Evolutionary conservation across 64 coral and sea anemone species (phyloP), one percentile per base, ranked within the genome.

Genomic region (Stichodactyla mertensii): DNA sequence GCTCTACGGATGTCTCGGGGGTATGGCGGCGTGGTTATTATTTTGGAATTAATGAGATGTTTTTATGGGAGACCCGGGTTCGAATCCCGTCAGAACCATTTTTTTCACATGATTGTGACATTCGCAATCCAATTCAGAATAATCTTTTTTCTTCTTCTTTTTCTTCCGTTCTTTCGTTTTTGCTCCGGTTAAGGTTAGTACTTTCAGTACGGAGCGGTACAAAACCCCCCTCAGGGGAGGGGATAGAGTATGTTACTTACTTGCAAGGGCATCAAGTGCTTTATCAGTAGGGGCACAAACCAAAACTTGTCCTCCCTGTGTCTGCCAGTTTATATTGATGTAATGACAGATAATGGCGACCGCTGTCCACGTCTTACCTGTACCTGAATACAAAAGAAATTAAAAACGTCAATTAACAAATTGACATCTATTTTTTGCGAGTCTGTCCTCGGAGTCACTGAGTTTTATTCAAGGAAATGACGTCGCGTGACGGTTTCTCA

Each of bases 311-410:
- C 80, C 64, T 52, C n/a, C 60, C 52, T 26, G 83, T 16, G 79
- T 22, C 18, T 80, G 51, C 83, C 64, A 87, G 90, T 98, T 98
- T 85, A 80, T 13, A 10, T 89, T 55, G n/a, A 89, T 87, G 79
- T 94, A 92, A 69, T 98, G 96, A 67, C 86, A 87, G 6, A 77
- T 89, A 8, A 98, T 83, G 55, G 93, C 92, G 5, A 87, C 88
- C 23, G 85, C 96, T 14, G 89, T 95, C 53, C 88, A 88, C 24
- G 96, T 94, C 58, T 98, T 98, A 11, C 96, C 96, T n/a, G 96
- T 95, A 10, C 96, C 69, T 74, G 24, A 9, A 0, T 7, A 74
- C 69, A 31, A 74, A 13, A 13, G 24, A 69, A 7, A 31, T 27
- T 8, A 28, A 31, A n/a, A 74, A 6, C 7, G 28, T 66, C 4